Percentiles rank a stretch among this genome's conserved stretches.
Evolutionary conservation across 2,888 invertebrate genomes (phyloP).

Genomic region (Pherbina coryleti): DNA sequence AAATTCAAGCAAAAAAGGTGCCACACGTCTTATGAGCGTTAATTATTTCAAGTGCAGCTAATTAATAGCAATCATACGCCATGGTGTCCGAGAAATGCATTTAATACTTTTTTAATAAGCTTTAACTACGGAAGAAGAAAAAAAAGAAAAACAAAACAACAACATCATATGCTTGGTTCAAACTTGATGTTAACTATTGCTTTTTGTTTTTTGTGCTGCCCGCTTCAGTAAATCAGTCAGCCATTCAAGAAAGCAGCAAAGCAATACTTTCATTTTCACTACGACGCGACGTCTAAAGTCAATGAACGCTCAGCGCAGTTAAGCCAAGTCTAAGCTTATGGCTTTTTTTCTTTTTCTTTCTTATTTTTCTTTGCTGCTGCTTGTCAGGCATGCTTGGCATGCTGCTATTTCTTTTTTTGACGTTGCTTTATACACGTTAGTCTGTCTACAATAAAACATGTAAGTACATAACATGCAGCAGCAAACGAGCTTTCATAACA

Average conservation of each 20-base stretch:
- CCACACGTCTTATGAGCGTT: not conserved
- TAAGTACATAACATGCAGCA: not conserved
- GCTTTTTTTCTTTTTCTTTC: not conserved
- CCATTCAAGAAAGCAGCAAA: not conserved
- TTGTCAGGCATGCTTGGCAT: not conserved
- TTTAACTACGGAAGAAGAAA: not conserved
- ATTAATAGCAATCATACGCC: slow-evolving; percentile 1
- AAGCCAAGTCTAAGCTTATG: not conserved
- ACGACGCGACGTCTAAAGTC: slow-evolving; percentile 15
- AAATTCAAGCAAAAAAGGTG: not conserved
- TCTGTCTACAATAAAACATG: not conserved
- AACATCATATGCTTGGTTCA: no score
- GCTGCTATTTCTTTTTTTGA: not conserved
- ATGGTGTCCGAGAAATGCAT: not conserved
- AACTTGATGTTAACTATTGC: no score
- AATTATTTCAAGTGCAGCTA: not conserved
- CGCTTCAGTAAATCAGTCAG: not conserved
- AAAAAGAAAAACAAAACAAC: no score
- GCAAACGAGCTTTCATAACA: slow-evolving; percentile 17
- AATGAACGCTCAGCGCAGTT: slow-evolving; percentile 18
- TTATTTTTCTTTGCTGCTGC: not conserved
- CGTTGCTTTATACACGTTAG: not conserved
- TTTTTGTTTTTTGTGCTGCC: not conserved
- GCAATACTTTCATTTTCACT: slow-evolving; percentile 28
- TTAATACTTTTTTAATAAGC: not conserved